Conservation (phyloP, 2,113 vertebrate genomes). For the Orientallactaga bullata region DNA sequence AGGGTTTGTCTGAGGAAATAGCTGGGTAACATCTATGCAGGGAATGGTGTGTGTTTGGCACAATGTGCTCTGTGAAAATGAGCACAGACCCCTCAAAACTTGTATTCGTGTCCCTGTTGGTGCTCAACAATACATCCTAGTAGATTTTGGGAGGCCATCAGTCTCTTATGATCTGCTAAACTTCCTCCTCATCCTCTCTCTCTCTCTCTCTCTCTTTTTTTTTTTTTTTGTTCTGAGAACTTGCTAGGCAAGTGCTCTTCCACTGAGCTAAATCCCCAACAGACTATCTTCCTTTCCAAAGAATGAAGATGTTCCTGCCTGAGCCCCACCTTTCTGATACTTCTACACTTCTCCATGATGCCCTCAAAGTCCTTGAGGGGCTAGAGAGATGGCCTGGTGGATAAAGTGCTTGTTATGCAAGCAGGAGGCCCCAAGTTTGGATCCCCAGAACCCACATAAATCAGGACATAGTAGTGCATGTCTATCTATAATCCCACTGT, state of each 20-base stretch:
- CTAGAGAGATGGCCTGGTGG: too few species aligned
- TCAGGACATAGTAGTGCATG: too few species aligned
- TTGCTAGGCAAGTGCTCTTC: too few species aligned
- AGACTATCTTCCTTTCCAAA: too few species aligned
- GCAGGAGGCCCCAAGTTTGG: too few species aligned
- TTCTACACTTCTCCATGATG: neutral
- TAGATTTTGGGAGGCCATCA: neutral
- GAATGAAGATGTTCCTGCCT: too few species aligned
- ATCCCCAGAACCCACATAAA: too few species aligned
- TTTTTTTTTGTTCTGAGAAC: too few species aligned
- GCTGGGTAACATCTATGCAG: neutral
- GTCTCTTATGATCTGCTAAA: neutral
- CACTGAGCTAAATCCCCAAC: too few species aligned
- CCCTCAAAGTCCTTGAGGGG: neutral
- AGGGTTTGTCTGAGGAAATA: neutral
- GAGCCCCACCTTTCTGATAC: neutral
- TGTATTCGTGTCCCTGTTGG: neutral
- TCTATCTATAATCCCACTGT: too few species aligned
- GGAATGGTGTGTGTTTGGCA: rapidly evolving
- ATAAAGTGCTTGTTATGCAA: too few species aligned
- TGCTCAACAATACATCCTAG: neutral
- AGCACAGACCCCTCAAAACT: neutral
- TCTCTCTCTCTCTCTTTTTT: too few species aligned
- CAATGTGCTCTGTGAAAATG: neutral
- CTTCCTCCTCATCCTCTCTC: neutral